phyloP scores from a whole-genome alignment of 2,113 vertebrate genomes.

The Paracanthobrama guichenoti region DNA sequence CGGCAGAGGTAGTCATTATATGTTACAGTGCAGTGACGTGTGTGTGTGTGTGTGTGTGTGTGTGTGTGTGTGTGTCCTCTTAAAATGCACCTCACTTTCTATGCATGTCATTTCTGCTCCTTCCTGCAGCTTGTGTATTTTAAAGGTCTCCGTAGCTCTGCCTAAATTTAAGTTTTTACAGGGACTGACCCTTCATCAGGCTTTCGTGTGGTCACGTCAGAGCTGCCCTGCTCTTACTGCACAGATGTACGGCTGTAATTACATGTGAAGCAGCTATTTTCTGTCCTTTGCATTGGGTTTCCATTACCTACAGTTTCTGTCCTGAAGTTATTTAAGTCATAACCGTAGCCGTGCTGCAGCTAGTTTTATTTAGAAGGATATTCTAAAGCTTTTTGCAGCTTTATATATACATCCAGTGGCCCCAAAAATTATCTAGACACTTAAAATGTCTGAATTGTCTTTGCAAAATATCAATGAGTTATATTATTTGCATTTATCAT shows the following conservation, averaged over 20 bases:
- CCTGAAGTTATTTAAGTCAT: conserved; percentile 59
- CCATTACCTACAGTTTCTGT: conserved; percentile 64
- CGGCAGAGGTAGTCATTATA: conserved; percentile 63
- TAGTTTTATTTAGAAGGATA: not conserved
- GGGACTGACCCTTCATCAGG: conserved; percentile 77
- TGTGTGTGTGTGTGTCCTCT: not conserved
- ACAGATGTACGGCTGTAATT: conserved; percentile 71
- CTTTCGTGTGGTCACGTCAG: conserved; percentile 78
- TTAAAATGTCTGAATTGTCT: not conserved
- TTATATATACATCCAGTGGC: not conserved
- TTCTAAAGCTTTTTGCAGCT: not conserved
- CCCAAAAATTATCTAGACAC: not conserved
- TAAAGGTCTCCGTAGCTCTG: conserved; percentile 68
- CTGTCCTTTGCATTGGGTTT: conserved; percentile 65
- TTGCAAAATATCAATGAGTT: not conserved
- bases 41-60: conserved; percentile 30
- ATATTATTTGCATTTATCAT: not conserved
- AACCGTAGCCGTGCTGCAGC: conserved; percentile 35
- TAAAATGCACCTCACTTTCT: not conserved
- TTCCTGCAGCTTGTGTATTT: conserved; percentile 69
- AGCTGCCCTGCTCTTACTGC: conserved; percentile 70
- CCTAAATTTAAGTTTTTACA: conserved; percentile 79
- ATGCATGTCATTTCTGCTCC: conserved; percentile 53
- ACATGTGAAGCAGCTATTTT: conserved; percentile 71
- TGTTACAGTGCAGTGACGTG: conserved; percentile 64